phyloP scores from a whole-genome alignment of 1,140 invertebrate genomes.

The Pachypsylla venusta region DNA sequence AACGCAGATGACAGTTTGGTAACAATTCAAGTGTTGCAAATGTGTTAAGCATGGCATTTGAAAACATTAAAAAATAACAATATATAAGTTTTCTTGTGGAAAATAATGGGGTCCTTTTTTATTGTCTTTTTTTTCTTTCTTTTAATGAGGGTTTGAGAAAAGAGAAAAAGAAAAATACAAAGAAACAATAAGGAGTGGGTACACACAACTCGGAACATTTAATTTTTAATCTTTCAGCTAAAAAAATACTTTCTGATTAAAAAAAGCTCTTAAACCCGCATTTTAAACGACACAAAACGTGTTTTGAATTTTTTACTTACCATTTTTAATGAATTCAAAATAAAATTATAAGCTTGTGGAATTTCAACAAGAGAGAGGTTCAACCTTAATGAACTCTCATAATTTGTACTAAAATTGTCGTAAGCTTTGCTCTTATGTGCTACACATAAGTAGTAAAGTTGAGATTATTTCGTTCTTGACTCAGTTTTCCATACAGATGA shows the following conservation, averaged over 20 bases:
- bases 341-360: too few species aligned
- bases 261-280: conserved; percentile 2
- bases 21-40: too few species aligned
- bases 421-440: too few species aligned
- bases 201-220: background rate
- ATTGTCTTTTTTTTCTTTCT: background rate
- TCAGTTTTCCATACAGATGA: too few species aligned
- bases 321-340: too few species aligned
- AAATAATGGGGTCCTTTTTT: conserved; percentile 9
- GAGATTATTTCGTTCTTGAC: too few species aligned
- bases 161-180: background rate
- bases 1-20: too few species aligned
- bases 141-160: conserved; percentile 6
- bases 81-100: conserved; percentile 8
- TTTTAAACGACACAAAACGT: background rate
- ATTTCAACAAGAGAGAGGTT: too few species aligned
- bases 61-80: conserved; percentile 1
- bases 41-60: conserved; percentile 3
- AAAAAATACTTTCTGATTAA: conserved; percentile 2
- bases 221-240: conserved; percentile 5
- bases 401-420: too few species aligned
- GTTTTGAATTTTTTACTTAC: conserved; percentile 5
- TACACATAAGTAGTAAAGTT: too few species aligned
- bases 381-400: too few species aligned
- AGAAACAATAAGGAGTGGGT: conserved; percentile 8